Evolutionary conservation across 2,113 vertebrate species (phyloP).

Genomic region (Vombatus ursinus): DNA sequence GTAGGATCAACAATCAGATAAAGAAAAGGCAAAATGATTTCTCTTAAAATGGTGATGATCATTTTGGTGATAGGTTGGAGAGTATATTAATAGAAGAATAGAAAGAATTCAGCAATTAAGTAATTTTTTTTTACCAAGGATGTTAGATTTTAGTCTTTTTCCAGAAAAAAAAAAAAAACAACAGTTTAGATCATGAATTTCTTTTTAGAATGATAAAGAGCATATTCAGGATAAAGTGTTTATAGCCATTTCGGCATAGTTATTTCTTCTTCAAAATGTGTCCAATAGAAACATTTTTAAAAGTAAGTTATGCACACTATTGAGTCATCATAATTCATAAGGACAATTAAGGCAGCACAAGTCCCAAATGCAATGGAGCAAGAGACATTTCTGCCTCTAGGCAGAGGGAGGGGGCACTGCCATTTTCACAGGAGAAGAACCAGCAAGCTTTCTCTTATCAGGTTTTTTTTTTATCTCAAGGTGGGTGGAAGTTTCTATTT

Average conservation of each 20-base stretch:
- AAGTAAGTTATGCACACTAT: background rate
- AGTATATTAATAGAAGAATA: background rate
- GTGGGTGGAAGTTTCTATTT: background rate
- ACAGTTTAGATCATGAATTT: background rate
- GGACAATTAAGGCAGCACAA: background rate
- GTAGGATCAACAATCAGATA: background rate
- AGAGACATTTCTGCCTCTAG: background rate
- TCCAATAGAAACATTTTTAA: background rate
- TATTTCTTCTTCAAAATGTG: background rate
- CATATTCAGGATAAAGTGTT: background rate
- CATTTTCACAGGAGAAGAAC: background rate
- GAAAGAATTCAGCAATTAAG: background rate
- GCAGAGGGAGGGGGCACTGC: background rate
- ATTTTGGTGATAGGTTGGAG: background rate
- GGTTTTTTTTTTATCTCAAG: background rate
- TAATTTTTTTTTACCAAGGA: background rate
- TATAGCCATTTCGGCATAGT: background rate
- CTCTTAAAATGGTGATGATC: background rate
- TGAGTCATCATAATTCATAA: background rate
- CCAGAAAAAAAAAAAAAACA: background rate
- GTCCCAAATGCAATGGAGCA: background rate
- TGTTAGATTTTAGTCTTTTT: background rate
- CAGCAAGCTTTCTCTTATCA: background rate
- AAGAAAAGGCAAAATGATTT: background rate
- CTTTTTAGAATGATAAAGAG: background rate